Base-by-base conservation (phyloP, 1,140 invertebrate species). In the Drosophila insularis region DNA sequence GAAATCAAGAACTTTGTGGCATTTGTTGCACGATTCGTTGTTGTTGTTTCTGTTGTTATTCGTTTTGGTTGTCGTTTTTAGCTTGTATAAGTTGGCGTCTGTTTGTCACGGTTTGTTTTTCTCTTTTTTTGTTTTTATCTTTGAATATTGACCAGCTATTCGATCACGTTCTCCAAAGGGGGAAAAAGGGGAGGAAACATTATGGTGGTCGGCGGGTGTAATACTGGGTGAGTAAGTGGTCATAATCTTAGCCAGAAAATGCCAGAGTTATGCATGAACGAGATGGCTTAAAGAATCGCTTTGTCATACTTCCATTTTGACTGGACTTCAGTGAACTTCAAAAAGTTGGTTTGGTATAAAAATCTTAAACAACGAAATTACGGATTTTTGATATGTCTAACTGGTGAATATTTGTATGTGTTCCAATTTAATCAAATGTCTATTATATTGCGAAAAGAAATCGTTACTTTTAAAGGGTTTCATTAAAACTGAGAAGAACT, bases 1-100 rank as follows among this genome's bases (percentile, higher is more conserved):
- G 81, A 87, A 85, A 85, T 78, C 82, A 69, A 85, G 81, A 85
- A 85, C 68, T 71, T 64, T 70, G 58, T 72, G 70, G 43, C 43
- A 50, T 50, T 50, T 50, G 43, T 56, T 54, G 78, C 81, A 85
- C 78, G 81, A 85, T 74, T 78, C 46, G 65, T 46, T 63, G 54
- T 68, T 68, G 65, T 63, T 50, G 43, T 50, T 50, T 17, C 4
- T 50, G 17, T 17, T 50, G 43, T 21, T 50, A n/a, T 50, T 50
- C 7, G 43, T 7, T 46, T 46, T 10, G 2, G 14, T 8, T 46
- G 43, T 50, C 17, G 35, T 50, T 50, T 50, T 50, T 50, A 19
- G 8, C 43, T 50, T 50, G 43, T 66, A 58, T 58, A 32, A 14
- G 37, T 60, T 71, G 67, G 54, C 39, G 37, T 58, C 61, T 68